phyloP scores from a whole-genome alignment of 2,113 vertebrate species.

The Hydrochoerus hydrochaeris region DNA sequence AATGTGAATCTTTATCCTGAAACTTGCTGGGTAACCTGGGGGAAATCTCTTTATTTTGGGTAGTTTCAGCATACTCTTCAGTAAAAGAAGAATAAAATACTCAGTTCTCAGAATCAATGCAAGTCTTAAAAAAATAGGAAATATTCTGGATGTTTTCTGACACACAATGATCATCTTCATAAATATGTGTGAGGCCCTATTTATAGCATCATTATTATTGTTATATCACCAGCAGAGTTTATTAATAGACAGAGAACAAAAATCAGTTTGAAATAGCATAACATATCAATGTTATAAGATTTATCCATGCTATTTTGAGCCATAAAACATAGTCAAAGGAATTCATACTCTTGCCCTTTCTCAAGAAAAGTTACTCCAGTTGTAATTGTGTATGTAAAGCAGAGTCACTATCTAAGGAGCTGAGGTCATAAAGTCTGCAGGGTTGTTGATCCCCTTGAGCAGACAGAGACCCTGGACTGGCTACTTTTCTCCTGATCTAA shows the following conservation, averaged over 20 bases:
- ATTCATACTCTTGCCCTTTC: neutral
- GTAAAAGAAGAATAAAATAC: neutral
- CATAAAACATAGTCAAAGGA: neutral
- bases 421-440: neutral
- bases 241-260: neutral
- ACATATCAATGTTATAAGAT: neutral
- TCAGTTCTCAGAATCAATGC: neutral
- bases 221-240: neutral
- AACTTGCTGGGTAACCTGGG: neutral
- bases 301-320: neutral
- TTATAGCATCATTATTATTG: neutral
- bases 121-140: neutral
- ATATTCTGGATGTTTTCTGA: neutral
- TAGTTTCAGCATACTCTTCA: neutral
- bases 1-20: slow-evolving; percentile 1
- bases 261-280: neutral
- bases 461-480: neutral
- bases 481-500: neutral
- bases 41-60: neutral
- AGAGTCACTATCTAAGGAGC: neutral
- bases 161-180: neutral
- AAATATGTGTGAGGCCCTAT: neutral
- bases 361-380: neutral
- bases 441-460: neutral
- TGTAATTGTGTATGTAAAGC: neutral